Base-by-base conservation (phyloP, 92 coral and sea anemone species). In the Virgularia gustaviana region DNA sequence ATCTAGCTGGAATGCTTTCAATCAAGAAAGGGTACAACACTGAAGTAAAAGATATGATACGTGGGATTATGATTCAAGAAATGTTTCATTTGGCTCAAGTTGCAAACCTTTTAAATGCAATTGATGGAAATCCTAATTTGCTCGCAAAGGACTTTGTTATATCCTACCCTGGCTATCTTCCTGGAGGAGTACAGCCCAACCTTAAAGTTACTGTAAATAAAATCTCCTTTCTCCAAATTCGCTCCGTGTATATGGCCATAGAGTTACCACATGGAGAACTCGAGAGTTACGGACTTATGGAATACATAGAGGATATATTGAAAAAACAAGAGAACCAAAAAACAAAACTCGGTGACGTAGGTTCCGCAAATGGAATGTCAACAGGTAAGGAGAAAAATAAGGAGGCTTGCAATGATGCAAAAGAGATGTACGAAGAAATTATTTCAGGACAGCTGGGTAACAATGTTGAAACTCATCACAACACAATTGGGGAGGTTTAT, bases 81-180 rank as follows among this genome's bases (percentile, higher is more conserved):
- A 88, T 88, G 90, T 66, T 78, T 45, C 90, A 88, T 29, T 81
- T 85, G 90, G 75, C 78, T 0, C 77, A 85, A 9, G 90, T 81
- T 29, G 83, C 90, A 6, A 88, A 88, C 72, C 62, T 88, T 64
- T 72, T 88, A 0, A 88, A 88, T 30, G 95, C 95, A 13, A 70
- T 88, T 31, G 95, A 87, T 1, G 90, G 90, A 0, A 66, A 70
- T 18, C 95, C 95, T 1, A 53, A 58, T 4, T 38, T 85, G 8
- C 63, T 61, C 51, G 52, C 70, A 22, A 73, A 62, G 47, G 76
- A 79, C 36, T 75, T 88, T 35, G 62, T 78, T 18, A 80, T 77
- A 0, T 36, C 20, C n/a, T 88, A 88, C 47, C 95, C 95, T 25
- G 62, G 90, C 5, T 83, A 87, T 13, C 72, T 88, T 1, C 95